These are phyloP conservation scores for Dipodomys ordii DNA, from an alignment of 2,113 vertebrate genomes.

Conservation along the genomic window DNA sequence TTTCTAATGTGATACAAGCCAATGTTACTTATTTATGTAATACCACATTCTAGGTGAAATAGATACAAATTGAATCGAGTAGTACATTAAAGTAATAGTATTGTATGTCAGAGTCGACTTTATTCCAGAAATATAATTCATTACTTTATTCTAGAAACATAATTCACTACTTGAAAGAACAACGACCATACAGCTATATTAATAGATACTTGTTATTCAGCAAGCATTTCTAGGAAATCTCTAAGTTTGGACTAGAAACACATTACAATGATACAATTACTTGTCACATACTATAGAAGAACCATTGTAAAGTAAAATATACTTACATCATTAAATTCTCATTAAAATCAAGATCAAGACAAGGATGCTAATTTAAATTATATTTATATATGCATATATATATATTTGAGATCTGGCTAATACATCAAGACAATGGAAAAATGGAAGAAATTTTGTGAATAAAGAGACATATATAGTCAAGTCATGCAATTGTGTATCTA, in stretches of 20 bases:
- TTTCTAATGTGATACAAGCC: background rate
- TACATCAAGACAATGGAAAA: background rate
- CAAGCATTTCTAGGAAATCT: conserved; percentile 28
- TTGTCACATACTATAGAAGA: background rate
- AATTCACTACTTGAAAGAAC: background rate
- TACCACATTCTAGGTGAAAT: conserved; percentile 8
- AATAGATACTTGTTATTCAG: background rate
- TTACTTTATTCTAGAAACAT: background rate
- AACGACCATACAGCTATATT: background rate
- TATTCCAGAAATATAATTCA: background rate
- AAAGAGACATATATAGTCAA: background rate
- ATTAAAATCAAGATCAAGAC: background rate
- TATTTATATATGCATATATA: background rate
- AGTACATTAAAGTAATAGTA: conserved; percentile 23
- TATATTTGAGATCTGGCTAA: conserved; percentile 8
- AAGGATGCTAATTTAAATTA: background rate
- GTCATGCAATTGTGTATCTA: background rate
- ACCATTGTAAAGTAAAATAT: background rate
- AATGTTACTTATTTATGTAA: background rate
- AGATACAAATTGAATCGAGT: background rate
- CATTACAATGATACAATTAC: background rate
- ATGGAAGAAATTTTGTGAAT: background rate
- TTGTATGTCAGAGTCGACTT: background rate
- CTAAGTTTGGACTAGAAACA: background rate
- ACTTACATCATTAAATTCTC: conserved; percentile 23